These are phyloP conservation scores for Lasioglossum vierecki DNA, from an alignment of 2,888 invertebrate genomes.

Conservation along the genomic window DNA sequence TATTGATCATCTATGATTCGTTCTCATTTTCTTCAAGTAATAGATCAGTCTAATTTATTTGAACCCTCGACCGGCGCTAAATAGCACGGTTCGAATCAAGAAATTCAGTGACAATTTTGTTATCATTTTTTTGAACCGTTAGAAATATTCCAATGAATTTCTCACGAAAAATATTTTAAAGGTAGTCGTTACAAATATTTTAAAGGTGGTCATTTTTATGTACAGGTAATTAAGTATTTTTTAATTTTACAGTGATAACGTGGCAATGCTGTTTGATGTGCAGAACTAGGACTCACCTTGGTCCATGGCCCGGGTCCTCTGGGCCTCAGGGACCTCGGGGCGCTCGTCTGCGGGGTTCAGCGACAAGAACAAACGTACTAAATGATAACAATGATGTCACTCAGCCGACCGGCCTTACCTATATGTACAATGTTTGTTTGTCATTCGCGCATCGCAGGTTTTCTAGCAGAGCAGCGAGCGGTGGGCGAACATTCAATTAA, in stretches of 20 bases:
- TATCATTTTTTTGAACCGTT: too few species aligned
- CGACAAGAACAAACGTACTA: conserved; percentile 90
- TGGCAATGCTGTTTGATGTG: conserved; percentile 42
- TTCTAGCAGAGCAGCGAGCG: conserved; percentile 67
- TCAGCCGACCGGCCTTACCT: conserved; percentile 77
- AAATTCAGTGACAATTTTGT: too few species aligned
- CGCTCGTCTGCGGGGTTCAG: conserved; percentile 89
- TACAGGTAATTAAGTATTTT: too few species aligned
- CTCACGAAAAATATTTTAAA: too few species aligned
- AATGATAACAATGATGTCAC: conserved; percentile 85
- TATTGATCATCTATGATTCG: too few species aligned
- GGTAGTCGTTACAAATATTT: too few species aligned
- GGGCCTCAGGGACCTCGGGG: conserved; percentile 79
- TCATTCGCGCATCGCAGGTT: conserved; percentile 71
- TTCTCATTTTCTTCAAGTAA: too few species aligned
- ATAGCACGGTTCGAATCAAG: too few species aligned
- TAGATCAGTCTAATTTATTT: too few species aligned
- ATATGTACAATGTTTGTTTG: conserved; percentile 72
- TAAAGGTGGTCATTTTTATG: too few species aligned
- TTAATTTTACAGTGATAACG: not conserved
- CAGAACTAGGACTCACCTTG: conserved; percentile 82
- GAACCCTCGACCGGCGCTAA: too few species aligned
- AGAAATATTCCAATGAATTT: too few species aligned
- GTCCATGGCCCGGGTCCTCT: conserved; percentile 84
- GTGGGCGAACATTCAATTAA: conserved; percentile 49